Evolutionary conservation across 2,797 vertebrate species (phyloP), one percentile per base, ranked within the genome.

Genomic region (Premnoplex brunnescens): DNA sequence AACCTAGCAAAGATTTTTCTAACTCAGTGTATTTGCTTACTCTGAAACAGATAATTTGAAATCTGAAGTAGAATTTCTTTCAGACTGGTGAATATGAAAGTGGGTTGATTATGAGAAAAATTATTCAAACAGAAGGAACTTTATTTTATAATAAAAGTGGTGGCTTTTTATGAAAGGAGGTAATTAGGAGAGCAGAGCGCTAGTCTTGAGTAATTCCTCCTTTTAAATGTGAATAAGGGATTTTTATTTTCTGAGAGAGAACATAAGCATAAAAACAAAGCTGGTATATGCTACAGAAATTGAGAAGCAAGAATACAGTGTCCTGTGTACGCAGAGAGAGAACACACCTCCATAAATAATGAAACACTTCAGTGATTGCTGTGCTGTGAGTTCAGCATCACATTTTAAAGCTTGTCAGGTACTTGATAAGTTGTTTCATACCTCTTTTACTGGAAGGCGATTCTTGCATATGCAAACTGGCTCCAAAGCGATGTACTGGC

Each of bases 331-430:
- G 30, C 41, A 73, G 79, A 64, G 72, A 69, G 68, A 78, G 76
- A 67, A 37, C 66, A 67, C 52, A 72, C 91, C 36, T 39, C 63
- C 75, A 95, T 97, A 81, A 98, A 97, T 97, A 97, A 97, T 97
- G 82, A 67, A 98, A 59, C 43, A 77, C 21, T 46, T 9, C 48
- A 81, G 69, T 55, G 77, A 75, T 91, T 80, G 85, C 63, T 88
- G 62, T 94, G 80, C 67, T 66, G 67, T 62, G 41, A 58, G 59
- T 81, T 96, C 63, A 87, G 59, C 48, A 17, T 76, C 4, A 1
- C 21, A 15, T 83, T 88, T 51, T 84, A 58, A 74, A 89, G 79
- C 12, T 59, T 93, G 76, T 84, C 41, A 63, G 51, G 59, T 62
- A 56, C 34, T 73, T 78, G 30, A 15, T 89, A 60, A 36, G 51